Conservation (phyloP, 2,888 invertebrate genomes). For the Steinernema hermaphroditum region DNA sequence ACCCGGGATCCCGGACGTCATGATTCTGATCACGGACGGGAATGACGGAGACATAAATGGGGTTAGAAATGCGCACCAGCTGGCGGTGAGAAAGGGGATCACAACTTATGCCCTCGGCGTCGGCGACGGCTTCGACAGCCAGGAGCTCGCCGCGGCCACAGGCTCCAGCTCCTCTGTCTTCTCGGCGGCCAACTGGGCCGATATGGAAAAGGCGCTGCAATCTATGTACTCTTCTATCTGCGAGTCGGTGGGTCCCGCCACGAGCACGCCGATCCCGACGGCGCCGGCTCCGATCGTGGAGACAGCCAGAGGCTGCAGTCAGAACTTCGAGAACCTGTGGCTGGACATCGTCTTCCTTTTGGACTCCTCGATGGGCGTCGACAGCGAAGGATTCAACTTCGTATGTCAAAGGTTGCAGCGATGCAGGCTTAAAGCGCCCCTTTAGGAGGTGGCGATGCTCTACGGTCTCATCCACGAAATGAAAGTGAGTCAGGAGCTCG, state of each 20-base stretch:
- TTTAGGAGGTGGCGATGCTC: conserved; percentile 7
- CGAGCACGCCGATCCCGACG: background rate
- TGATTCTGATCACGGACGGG: background rate
- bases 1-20: background rate
- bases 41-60: background rate
- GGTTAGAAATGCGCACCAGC: background rate
- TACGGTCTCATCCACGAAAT: background rate
- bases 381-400: conserved; percentile 5
- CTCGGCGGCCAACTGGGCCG: background rate
- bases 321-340: background rate
- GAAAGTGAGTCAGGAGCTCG: background rate
- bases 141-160: background rate
- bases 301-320: background rate
- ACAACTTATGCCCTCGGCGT: background rate
- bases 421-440: background rate
- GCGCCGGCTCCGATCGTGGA: background rate
- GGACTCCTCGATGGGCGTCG: conserved; percentile 1
- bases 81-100: background rate
- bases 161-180: background rate
- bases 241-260: background rate
- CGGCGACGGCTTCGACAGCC: background rate
- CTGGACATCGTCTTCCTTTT: conserved; percentile 22
- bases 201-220: background rate
- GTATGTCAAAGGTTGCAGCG: conserved; percentile 1
- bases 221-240: background rate